Evolutionary conservation across 1,140 invertebrate genomes (phyloP).

Genomic region (Sipha flava): DNA sequence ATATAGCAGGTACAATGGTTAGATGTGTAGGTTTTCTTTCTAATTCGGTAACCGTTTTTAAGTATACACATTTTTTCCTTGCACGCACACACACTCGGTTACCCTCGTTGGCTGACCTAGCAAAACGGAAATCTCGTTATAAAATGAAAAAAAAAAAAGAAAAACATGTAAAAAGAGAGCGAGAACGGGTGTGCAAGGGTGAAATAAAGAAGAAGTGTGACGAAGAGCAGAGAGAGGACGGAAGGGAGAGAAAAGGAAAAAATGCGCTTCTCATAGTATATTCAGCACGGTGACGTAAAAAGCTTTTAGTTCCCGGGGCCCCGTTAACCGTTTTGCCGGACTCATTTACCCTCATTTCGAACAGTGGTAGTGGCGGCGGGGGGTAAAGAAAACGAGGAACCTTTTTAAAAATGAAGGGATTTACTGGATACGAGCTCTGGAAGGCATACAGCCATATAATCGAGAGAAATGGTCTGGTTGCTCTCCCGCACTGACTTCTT

Average conservation of each 20-base stretch:
- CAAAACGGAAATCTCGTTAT: background rate
- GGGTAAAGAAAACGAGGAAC: conserved; percentile 20
- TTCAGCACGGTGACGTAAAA: conserved; percentile 23
- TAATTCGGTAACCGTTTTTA: background rate
- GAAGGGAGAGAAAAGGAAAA: background rate
- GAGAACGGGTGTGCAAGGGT: too few species aligned
- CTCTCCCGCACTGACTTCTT: conserved; percentile 23
- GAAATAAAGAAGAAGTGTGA: background rate
- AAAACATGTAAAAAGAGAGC: background rate
- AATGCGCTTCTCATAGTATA: conserved; percentile 31
- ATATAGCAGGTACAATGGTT: too few species aligned
- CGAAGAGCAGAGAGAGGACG: too few species aligned
- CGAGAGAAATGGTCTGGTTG: conserved; percentile 31
- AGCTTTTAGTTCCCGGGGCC: conserved; percentile 17
- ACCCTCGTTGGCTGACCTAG: background rate
- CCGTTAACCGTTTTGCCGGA: conserved; percentile 31
- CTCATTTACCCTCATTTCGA: conserved; percentile 31
- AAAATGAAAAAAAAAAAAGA: background rate
- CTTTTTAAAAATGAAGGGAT: conserved; percentile 33
- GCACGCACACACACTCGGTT: too few species aligned
- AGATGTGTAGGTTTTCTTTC: too few species aligned
- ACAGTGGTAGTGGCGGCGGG: background rate
- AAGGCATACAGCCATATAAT: conserved; percentile 24
- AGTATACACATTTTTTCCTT: background rate
- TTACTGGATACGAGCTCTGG: conserved; percentile 26